Percentiles rank a stretch among this genome's conserved stretches.
Conservation (phyloP, 2,797 vertebrate genomes). For the Garrulus glandarius region DNA sequence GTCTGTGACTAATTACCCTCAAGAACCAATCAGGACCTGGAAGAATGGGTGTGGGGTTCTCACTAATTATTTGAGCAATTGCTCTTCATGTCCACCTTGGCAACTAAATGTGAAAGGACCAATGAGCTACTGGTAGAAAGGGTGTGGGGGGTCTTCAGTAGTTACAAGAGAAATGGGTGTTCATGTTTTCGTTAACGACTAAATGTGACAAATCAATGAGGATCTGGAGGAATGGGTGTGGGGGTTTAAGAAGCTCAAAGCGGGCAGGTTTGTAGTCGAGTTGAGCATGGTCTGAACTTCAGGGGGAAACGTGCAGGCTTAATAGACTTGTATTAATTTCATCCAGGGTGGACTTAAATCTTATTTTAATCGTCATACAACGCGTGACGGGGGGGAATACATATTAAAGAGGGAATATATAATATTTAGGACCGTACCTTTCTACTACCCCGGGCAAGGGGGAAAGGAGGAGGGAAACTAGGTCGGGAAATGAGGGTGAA, state of each 20-base stretch:
- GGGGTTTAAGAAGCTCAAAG: neutral
- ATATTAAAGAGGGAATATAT: too few species aligned
- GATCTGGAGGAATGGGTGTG: neutral
- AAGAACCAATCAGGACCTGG: too few species aligned
- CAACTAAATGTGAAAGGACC: neutral
- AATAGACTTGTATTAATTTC: too few species aligned
- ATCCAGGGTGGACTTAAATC: neutral
- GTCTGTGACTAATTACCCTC: rapidly evolving
- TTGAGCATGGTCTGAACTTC: neutral
- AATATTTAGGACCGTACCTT: neutral
- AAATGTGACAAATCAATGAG: too few species aligned
- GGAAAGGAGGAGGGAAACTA: too few species aligned
- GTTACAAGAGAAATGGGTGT: too few species aligned
- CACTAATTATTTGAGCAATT: rapidly evolving
- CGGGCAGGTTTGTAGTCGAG: rapidly evolving
- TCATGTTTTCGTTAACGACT: rapidly evolving
- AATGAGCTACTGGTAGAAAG: rapidly evolving
- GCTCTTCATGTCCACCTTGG: neutral
- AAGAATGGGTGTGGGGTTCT: rapidly evolving
- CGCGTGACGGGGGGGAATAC: too few species aligned
- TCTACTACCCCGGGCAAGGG: too few species aligned
- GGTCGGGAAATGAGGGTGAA: neutral
- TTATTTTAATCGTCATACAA: too few species aligned
- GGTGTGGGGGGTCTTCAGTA: rapidly evolving
- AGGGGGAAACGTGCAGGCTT: rapidly evolving